phyloP scores from a whole-genome alignment of 2,113 vertebrate species.

The Propithecus coquereli region DNA sequence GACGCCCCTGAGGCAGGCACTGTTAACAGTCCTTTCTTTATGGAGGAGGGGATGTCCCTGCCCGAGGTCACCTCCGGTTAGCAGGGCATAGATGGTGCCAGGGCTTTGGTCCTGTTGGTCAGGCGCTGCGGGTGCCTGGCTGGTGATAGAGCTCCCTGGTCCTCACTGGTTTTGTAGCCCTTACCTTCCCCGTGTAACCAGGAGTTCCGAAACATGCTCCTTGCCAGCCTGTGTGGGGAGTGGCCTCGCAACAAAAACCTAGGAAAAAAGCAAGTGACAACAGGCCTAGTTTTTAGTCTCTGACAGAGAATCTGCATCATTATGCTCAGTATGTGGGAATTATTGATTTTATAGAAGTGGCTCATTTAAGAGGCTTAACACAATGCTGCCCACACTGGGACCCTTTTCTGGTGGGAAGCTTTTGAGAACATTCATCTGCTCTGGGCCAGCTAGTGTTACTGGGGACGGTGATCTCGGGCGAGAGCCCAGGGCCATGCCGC shows the following conservation, averaged over 20 bases:
- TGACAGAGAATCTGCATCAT: background rate
- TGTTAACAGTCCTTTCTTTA: background rate
- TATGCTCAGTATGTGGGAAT: too few relatives aligned
- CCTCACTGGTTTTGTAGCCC: background rate
- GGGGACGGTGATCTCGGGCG: background rate
- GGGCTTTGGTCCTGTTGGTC: background rate
- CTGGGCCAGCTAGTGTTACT: background rate
- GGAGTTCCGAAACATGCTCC: fast-evolving
- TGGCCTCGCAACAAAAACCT: background rate
- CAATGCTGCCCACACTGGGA: background rate
- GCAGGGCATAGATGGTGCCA: background rate
- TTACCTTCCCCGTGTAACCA: background rate
- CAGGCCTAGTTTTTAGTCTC: background rate
- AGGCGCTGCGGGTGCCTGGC: background rate
- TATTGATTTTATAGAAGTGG: background rate
- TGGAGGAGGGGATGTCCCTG: too few relatives aligned
- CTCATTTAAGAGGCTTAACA: background rate
- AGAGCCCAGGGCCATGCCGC: background rate
- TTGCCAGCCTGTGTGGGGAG: background rate
- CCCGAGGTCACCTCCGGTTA: background rate
- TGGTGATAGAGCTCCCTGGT: background rate
- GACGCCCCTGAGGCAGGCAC: background rate
- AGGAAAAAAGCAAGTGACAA: background rate
- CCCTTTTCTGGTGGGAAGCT: background rate
- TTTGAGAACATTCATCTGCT: constrained; percentile 12